Percentiles rank a stretch among this genome's conserved stretches.
Evolutionary conservation across 2,888 invertebrate genomes (phyloP).

Genomic region (Pteria penguin): DNA sequence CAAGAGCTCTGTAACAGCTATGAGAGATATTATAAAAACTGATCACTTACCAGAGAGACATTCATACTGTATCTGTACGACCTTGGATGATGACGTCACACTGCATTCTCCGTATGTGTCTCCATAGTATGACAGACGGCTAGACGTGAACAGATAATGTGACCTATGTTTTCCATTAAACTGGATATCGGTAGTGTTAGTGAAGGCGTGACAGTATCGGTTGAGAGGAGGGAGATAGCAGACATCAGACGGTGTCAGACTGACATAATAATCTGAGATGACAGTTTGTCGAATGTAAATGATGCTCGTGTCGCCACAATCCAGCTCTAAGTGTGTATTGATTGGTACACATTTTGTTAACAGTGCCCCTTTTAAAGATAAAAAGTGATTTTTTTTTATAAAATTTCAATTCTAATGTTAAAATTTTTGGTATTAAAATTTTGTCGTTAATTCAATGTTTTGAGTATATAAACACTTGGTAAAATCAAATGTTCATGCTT

Average conservation of each 20-base stretch:
- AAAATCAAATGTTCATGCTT: too few species aligned
- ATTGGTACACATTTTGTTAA: constrained; percentile 7
- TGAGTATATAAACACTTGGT: too few species aligned
- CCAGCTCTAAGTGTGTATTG: background rate
- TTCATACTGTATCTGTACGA: constrained; percentile 25
- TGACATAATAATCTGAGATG: constrained; percentile 15
- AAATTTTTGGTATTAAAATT: too few species aligned
- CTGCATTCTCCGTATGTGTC: constrained; percentile 12
- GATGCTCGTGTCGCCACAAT: constrained; percentile 13
- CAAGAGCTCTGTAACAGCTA: too few species aligned
- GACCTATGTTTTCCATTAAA: constrained; percentile 22
- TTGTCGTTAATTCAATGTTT: too few species aligned
- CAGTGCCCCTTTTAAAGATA: constrained; percentile 6
- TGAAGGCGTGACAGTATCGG: constrained; percentile 16
- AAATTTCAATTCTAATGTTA: too few species aligned
- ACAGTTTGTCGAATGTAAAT: constrained; percentile 27
- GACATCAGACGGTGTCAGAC: background rate
- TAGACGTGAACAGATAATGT: constrained; percentile 5
- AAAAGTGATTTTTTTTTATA: too few species aligned
- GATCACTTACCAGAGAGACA: constrained; percentile 27
- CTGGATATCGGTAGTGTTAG: constrained; percentile 9
- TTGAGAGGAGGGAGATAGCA: constrained; percentile 18
- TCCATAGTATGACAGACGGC: constrained; percentile 2
- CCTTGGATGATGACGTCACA: background rate
- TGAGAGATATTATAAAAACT: too few species aligned